Evolutionary conservation across 2,888 invertebrate genomes (phyloP).

Genomic region (Allacma fusca): DNA sequence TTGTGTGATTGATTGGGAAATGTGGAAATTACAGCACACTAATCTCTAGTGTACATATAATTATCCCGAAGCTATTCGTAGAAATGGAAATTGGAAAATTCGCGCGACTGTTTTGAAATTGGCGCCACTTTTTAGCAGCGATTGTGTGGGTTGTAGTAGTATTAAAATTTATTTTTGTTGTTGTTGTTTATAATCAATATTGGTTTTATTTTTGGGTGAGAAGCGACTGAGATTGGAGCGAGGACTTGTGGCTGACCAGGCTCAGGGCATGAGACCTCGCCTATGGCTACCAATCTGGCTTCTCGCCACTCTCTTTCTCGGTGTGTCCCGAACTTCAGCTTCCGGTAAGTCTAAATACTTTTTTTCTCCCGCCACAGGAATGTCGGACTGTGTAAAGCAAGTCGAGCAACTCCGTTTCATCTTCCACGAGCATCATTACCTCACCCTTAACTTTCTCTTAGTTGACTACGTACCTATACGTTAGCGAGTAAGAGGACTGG

Average conservation of each 20-base stretch:
- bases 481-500: too few species aligned
- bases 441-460: too few species aligned
- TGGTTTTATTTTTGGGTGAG: background rate
- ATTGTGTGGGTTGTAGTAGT: slow-evolving; percentile 11
- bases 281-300: slow-evolving; percentile 60
- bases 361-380: background rate
- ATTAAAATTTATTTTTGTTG: background rate
- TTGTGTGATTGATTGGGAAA: too few species aligned
- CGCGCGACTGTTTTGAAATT: background rate
- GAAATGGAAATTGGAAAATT: background rate
- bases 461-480: too few species aligned
- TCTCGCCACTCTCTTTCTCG: slow-evolving; percentile 60
- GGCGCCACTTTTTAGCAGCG: background rate
- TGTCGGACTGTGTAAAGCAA: too few species aligned
- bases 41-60: too few species aligned
- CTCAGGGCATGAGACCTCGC: slow-evolving; percentile 60
- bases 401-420: too few species aligned
- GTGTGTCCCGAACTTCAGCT: slow-evolving; percentile 58
- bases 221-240: background rate
- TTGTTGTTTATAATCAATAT: background rate
- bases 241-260: background rate
- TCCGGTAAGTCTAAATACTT: slow-evolving; percentile 54
- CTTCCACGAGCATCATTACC: too few species aligned
- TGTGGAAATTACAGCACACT: too few species aligned
- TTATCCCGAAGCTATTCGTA: too few species aligned